These are phyloP conservation scores for Leptura quadrifasciata DNA, from an alignment of 2,888 invertebrate species.

Conservation along the genomic window DNA sequence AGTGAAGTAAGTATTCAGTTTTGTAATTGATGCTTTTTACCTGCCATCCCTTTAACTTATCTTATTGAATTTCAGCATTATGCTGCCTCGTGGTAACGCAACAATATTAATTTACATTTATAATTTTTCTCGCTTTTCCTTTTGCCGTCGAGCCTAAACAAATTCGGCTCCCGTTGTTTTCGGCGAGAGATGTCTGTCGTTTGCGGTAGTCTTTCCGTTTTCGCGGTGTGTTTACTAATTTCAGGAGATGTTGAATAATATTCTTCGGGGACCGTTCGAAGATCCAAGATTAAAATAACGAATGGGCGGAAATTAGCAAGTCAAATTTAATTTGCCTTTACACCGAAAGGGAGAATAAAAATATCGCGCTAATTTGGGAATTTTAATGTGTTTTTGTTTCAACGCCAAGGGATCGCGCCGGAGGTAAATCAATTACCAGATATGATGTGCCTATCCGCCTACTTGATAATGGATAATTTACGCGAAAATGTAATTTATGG, in stretches of 20 bases:
- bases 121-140: background rate
- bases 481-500: no score
- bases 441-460: background rate
- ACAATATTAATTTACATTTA: slow-evolving; percentile 3
- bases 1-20: no score
- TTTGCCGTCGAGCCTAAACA: background rate
- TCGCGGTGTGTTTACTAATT: slow-evolving; percentile 7
- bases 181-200: background rate
- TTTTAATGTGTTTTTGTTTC: slow-evolving; percentile 8
- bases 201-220: background rate
- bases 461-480: no score
- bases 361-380: slow-evolving; percentile 15
- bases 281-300: slow-evolving; percentile 7
- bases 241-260: slow-evolving; percentile 2
- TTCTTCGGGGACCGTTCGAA: slow-evolving; percentile 7
- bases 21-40: no score
- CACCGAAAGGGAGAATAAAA: background rate
- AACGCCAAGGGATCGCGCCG: background rate
- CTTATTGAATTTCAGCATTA: no score
- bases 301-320: slow-evolving; percentile 14
- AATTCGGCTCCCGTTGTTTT: background rate
- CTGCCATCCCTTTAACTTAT: no score
- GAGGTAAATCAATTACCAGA: background rate
- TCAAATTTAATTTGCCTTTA: slow-evolving; percentile 27
- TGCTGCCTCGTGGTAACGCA: no score